Base-by-base conservation (phyloP, 1,140 invertebrate species). In the Hestina assimilis region DNA sequence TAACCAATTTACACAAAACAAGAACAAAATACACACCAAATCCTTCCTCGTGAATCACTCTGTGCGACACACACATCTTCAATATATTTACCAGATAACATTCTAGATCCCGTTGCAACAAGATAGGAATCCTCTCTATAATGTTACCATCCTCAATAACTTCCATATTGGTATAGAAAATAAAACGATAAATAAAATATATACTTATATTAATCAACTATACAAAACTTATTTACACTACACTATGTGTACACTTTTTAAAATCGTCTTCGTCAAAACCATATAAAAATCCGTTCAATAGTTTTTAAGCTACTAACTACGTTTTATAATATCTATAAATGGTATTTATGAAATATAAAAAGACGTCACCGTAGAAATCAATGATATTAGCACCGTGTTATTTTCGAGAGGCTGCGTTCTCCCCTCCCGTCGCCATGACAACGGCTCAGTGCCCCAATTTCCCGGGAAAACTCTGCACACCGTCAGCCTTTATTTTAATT, bases 111-210 rank as follows among this genome's bases (percentile, higher is more conserved):
- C 94, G 87, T 80, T 95, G 94, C 29, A 95, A 89, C 26, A 95
- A 89, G 69, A 95, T 95, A 59, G 93, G 91, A 33, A 95, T 94
- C 58, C 93, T 91, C 82, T 95, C 95, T 91, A 95, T 94, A 79
- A 95, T 92, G 90, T 95, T 95, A 17, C 94, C 94, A 91, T 95
- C 94, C 91, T 95, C 94, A 89, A 95, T 94, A 53, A 95, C 93
- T 82, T 95, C 94, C 94, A 95, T 95, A 69, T 85, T 82, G 35
- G n/a, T 54, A 70, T 66, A 70, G n/a, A n/a, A 71, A 76, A 76
- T 72, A 71, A 79, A 69, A 79, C 60, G 64, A 79, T 63, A 60
- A 74, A 69, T 70, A 40, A 60, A 40, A 62, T 64, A 55, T 42
- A 58, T 68, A 56, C 54, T 62, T 65, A 64, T 68, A 74, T 65